Conservation (phyloP, 2,113 vertebrate genomes). For the Hemiscyllium ocellatum region DNA sequence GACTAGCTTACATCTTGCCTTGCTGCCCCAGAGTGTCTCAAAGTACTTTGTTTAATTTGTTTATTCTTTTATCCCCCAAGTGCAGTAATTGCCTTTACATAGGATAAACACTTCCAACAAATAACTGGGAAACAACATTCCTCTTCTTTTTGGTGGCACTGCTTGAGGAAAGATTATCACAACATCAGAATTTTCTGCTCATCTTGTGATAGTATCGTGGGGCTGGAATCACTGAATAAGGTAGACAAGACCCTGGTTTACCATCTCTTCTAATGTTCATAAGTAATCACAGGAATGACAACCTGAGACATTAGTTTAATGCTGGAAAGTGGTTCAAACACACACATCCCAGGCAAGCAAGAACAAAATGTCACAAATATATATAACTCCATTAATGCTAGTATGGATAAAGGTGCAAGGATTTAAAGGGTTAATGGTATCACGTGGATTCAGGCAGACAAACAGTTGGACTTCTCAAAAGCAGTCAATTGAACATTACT, state of each 20-base stretch:
- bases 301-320: background rate
- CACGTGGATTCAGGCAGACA: too few relatives aligned
- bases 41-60: background rate
- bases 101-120: background rate
- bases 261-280: too few relatives aligned
- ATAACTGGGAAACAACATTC: background rate
- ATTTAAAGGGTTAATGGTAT: too few relatives aligned
- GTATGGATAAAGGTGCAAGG: too few relatives aligned
- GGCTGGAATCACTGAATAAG: background rate
- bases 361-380: background rate
- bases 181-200: background rate
- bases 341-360: background rate
- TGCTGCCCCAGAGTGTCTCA: background rate
- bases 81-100: background rate
- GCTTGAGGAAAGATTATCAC: background rate
- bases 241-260: background rate
- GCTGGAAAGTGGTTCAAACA: background rate
- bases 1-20: background rate
- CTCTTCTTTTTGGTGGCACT: background rate
- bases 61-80: background rate
- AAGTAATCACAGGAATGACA: background rate
- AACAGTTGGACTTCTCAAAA: too few relatives aligned
- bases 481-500: too few relatives aligned
- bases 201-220: background rate
- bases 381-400: background rate